These are phyloP conservation scores for Illadopsis cleaveri DNA, from an alignment of 2,113 vertebrate species.

Conservation along the genomic window DNA sequence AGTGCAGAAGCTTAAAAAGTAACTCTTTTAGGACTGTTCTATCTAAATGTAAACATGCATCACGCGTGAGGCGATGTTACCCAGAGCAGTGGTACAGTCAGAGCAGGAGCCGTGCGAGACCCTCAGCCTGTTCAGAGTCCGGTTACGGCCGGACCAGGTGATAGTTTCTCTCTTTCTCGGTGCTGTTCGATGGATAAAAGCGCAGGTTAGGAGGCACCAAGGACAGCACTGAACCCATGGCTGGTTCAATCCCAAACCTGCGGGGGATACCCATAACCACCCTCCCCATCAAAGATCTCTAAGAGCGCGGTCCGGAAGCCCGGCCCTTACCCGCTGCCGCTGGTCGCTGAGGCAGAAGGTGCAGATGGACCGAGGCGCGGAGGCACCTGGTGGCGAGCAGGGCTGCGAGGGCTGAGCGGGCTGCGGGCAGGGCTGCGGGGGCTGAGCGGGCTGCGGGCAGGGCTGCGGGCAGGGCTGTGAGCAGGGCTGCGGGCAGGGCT, in stretches of 20 bases:
- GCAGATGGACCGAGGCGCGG: conserved; percentile 82
- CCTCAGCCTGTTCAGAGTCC: conserved; percentile 14
- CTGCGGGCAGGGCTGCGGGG: conserved; percentile 49
- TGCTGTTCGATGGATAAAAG: conserved; percentile 55
- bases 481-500: conserved; percentile 59
- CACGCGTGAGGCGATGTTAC: neutral
- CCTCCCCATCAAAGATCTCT: rapidly evolving
- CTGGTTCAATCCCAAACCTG: neutral
- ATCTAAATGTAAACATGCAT: conserved; percentile 71
- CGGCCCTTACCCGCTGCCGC: conserved; percentile 81
- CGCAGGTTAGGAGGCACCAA: neutral
- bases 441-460: conserved; percentile 55
- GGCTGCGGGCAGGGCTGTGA: conserved; percentile 51
- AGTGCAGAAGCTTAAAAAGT: conserved; percentile 41
- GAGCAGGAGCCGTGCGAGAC: neutral
- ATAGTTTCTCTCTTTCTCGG: conserved; percentile 77
- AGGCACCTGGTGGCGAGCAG: conserved; percentile 55
- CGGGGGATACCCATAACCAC: rapidly evolving
- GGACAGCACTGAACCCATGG: neutral
- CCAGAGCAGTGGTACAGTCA: neutral
- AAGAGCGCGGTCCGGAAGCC: rapidly evolving
- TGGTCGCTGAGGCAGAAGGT: conserved; percentile 91
- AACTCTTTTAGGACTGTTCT: neutral
- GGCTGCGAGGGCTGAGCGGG: conserved; percentile 3
- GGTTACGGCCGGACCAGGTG: conserved; percentile 39